A percentile compares a stretch with the other conserved stretches of the same genome.
phyloP scores from a whole-genome alignment of 2,888 invertebrate species.

The Pinctada fucata region DNA sequence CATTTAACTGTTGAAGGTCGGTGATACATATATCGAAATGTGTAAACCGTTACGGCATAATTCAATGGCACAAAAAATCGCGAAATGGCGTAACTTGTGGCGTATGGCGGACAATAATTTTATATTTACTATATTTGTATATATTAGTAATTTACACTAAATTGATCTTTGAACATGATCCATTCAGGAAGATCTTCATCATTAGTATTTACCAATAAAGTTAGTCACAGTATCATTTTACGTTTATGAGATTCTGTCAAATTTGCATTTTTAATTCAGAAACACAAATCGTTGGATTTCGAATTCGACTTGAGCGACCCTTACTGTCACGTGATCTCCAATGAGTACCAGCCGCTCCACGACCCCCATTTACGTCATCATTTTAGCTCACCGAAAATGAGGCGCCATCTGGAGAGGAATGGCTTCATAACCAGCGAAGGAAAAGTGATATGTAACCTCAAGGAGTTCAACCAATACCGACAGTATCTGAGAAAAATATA shows the following conservation, averaged over 20 bases:
- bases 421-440: slow-evolving; percentile 81
- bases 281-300: slow-evolving; percentile 55
- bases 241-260: too few relatives aligned
- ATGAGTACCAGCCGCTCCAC: slow-evolving; percentile 67
- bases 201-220: too few relatives aligned
- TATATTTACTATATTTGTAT: not conserved
- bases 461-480: slow-evolving; percentile 83
- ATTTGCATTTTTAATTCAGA: slow-evolving; percentile 46
- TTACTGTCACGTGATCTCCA: slow-evolving; percentile 57
- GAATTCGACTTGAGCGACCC: slow-evolving; percentile 71
- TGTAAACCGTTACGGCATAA: too few relatives aligned
- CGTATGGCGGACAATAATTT: too few relatives aligned
- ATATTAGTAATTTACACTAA: not conserved
- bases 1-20: too few relatives aligned
- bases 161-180: not conserved
- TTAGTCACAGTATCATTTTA: too few relatives aligned
- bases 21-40: too few relatives aligned
- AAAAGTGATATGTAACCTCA: slow-evolving; percentile 82
- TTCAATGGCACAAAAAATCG: too few relatives aligned
- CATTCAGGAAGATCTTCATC: slow-evolving; percentile 1
- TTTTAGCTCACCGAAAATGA: slow-evolving; percentile 53
- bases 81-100: too few relatives aligned
- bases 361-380: slow-evolving; percentile 67
- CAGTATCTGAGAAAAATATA: slow-evolving; percentile 78
- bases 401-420: slow-evolving; percentile 54